Base-by-base conservation (phyloP, 1,140 invertebrate genomes). In the Psix sp. region DNA sequence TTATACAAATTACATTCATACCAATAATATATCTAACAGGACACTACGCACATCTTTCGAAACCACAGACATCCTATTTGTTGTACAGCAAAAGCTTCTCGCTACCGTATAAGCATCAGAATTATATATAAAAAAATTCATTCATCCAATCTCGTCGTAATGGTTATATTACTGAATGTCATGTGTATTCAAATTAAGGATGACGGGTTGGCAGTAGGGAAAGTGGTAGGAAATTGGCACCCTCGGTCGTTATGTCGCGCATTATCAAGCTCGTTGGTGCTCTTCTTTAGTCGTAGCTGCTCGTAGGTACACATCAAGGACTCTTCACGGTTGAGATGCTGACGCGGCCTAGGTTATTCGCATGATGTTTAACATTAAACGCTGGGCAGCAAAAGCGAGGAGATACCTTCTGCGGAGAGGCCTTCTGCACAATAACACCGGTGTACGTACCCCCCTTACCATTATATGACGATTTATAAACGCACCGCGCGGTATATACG, bases 301-400 rank as follows among this genome's bases (percentile, higher is more conserved):
- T 36, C 48, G 35, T 31, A 57, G 56, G 45, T 49, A 49, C 60
- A 62, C 66, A 78, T 77, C 80, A 80, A 81, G 80, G 78, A 80
- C 75, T 81, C 62, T 81, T 81, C 74, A 77, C 78, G 80, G 77
- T 81, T 77, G 80, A 77, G 72, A 78, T 72, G 70, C 68, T 79
- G 77, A 80, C 74, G 71, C 65, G 79, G 73, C 75, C 74, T 79
- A 79, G 77, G 77, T 77, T 76, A 73, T 74, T 59, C 62, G 60
- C 67, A 74, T 74, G 62, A 49, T 74, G 71, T 63, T 74, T 67
- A 67, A 68, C 63, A 67, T 74, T 63, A 67, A 74, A 67, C 59
- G 38, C 15, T 13, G 56, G 29, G 9, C 20, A n/a, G 14, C 31
- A 36, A 24, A n/a, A 20, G 51, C 49, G 68, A 45, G 56, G 49